These are phyloP conservation scores for Echiichthys vipera DNA, from an alignment of 2,797 vertebrate species.

Conservation along the genomic window DNA sequence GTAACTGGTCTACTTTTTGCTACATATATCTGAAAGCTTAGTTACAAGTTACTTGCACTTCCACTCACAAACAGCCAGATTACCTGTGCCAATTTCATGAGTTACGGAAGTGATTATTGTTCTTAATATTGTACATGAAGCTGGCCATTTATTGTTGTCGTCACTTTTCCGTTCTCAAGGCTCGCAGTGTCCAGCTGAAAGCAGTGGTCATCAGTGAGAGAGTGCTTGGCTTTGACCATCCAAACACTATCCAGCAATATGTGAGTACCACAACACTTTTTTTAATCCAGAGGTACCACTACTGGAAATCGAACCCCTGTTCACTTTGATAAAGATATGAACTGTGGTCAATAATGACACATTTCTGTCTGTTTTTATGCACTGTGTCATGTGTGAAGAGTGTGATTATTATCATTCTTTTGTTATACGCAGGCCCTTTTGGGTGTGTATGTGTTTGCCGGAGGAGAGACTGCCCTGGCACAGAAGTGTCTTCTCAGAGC, in stretches of 20 bases:
- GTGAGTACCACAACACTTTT: slow-evolving; percentile 71
- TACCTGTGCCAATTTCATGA: neutral
- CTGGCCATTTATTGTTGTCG: neutral
- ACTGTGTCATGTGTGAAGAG: neutral
- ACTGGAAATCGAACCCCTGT: neutral
- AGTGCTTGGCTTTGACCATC: slow-evolving; percentile 88
- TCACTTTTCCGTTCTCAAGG: slow-evolving; percentile 69
- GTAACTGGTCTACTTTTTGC: neutral
- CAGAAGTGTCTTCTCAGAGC: slow-evolving; percentile 88
- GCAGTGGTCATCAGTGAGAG: slow-evolving; percentile 88
- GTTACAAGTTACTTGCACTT: neutral
- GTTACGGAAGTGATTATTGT: neutral
- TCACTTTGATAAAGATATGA: neutral
- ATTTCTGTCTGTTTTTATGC: neutral
- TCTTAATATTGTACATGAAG: neutral
- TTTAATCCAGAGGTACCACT: neutral
- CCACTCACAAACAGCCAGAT: too few species aligned
- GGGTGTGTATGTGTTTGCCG: slow-evolving; percentile 84
- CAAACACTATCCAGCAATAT: slow-evolving; percentile 88
- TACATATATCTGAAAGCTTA: neutral
- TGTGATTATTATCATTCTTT: neutral
- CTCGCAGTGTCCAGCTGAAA: slow-evolving; percentile 86
- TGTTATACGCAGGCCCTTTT: slow-evolving; percentile 77
- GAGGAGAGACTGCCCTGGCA: slow-evolving; percentile 83
- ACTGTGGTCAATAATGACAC: neutral